Percentiles rank a stretch among this genome's conserved stretches.
These are phyloP conservation scores for Acrossocheilus wenchowensis DNA, from an alignment of 2,797 vertebrate genomes.

Conservation along the genomic window DNA sequence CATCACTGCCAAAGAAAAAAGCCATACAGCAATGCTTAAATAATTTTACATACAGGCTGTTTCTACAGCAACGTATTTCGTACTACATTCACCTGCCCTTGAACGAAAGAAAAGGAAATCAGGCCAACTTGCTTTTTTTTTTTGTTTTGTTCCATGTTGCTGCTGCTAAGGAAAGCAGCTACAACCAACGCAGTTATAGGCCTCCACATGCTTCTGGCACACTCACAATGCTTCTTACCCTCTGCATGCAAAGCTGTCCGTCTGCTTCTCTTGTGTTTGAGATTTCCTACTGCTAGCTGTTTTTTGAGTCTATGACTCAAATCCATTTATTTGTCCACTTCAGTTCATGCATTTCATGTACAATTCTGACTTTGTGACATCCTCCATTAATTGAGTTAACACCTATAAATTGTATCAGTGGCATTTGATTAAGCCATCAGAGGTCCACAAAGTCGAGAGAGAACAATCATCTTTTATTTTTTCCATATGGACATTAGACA, in stretches of 20 bases:
- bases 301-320: conserved; percentile 32
- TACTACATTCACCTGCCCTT: neutral
- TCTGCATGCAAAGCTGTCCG: conserved; percentile 30
- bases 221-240: conserved; percentile 17
- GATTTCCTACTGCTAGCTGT: neutral
- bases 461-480: conserved; percentile 76
- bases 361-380: conserved; percentile 44
- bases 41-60: neutral
- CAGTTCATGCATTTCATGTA: conserved; percentile 28
- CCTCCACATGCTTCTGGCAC: conserved; percentile 29
- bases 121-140: neutral
- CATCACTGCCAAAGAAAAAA: neutral
- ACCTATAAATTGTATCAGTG: neutral
- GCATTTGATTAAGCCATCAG: neutral
- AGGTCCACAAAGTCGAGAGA: conserved; percentile 73
- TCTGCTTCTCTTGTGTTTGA: conserved; percentile 18
- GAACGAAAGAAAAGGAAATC: neutral
- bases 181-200: conserved; percentile 36
- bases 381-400: conserved; percentile 22
- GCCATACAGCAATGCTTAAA: neutral
- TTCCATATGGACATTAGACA: conserved; percentile 83
- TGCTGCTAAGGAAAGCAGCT: conserved; percentile 35
- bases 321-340: conserved; percentile 38
- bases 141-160: conserved; percentile 28
- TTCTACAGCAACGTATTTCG: neutral